Evolutionary conservation across 2,113 vertebrate genomes (phyloP).

Genomic region (Seriola rivoliana): DNA sequence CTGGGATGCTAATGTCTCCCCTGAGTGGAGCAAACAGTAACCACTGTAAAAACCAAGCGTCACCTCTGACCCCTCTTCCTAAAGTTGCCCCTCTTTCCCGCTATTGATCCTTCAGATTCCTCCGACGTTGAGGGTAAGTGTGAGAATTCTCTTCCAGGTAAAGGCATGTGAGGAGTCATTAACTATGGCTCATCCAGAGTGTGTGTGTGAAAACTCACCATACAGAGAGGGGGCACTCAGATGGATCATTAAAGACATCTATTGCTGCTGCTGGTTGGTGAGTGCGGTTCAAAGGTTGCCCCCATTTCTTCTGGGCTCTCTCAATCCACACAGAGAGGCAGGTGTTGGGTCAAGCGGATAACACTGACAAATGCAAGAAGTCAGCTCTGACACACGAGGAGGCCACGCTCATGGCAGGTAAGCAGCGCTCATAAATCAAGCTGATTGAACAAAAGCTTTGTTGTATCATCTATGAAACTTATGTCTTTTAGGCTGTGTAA

Average conservation of each 20-base stretch:
- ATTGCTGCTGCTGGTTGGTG: not conserved
- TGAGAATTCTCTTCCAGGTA: slow-evolving; percentile 75
- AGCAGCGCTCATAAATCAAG: slow-evolving; percentile 46
- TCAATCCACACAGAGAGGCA: slow-evolving; percentile 15
- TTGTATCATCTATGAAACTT: not conserved
- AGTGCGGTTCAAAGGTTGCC: slow-evolving; percentile 55
- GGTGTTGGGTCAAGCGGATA: slow-evolving; percentile 37
- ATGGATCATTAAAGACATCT: slow-evolving; percentile 47
- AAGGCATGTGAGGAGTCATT: slow-evolving; percentile 67
- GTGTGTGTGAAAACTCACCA: slow-evolving; percentile 61
- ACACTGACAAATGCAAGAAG: slow-evolving; percentile 26
- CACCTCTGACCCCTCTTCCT: slow-evolving; percentile 74
- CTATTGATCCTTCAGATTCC: slow-evolving; percentile 75
- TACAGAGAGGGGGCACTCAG: not conserved
- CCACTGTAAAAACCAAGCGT: slow-evolving; percentile 52
- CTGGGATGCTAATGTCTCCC: slow-evolving; percentile 61
- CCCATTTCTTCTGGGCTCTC: slow-evolving; percentile 20
- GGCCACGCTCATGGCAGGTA: slow-evolving; percentile 55
- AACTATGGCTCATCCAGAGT: slow-evolving; percentile 35
- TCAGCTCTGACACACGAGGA: slow-evolving; percentile 27
- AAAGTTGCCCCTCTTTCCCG: slow-evolving; percentile 55
- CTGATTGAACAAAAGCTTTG: not conserved
- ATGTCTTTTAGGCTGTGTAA: not conserved
- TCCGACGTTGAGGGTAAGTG: slow-evolving; percentile 74
- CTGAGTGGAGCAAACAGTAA: slow-evolving; percentile 60